Conservation (phyloP, 2,888 invertebrate species). For the Phorcus lineatus region DNA sequence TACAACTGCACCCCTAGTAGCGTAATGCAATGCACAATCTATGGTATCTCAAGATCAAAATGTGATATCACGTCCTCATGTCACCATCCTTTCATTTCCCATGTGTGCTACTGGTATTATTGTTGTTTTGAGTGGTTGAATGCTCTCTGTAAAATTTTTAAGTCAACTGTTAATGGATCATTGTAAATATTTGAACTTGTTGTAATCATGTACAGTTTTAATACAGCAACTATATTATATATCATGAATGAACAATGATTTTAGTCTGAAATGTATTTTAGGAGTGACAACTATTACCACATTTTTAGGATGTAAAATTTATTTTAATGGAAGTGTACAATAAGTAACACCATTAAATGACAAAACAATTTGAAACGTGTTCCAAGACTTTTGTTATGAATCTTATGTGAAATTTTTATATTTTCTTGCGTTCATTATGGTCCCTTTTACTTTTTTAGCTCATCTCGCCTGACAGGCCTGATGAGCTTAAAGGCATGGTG, state of each 20-base stretch:
- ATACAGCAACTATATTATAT: neutral
- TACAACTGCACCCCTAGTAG: neutral
- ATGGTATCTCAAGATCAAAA: constrained; percentile 20
- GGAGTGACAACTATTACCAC: neutral
- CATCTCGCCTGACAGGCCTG: too few relatives aligned
- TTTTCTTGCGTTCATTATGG: too few relatives aligned
- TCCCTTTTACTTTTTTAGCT: too few relatives aligned
- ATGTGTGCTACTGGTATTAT: constrained; percentile 19
- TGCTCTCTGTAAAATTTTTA: constrained; percentile 17
- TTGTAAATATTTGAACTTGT: constrained; percentile 11
- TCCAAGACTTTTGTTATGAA: too few relatives aligned
- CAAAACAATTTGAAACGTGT: neutral
- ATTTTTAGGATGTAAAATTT: neutral
- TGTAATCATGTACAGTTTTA: constrained; percentile 20
- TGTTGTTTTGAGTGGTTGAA: constrained; percentile 23
- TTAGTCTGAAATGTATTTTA: constrained; percentile 12
- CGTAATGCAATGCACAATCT: constrained; percentile 17
- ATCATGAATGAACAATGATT: constrained; percentile 11
- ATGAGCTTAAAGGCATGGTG: too few relatives aligned
- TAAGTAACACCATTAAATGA: constrained; percentile 7
- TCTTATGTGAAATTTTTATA: too few relatives aligned
- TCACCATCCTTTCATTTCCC: constrained; percentile 3
- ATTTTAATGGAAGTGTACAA: constrained; percentile 11
- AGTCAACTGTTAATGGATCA: constrained; percentile 21
- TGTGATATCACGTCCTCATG: constrained; percentile 8